Percentiles rank a stretch among this genome's conserved stretches.
These are phyloP conservation scores for Fundulus diaphanus DNA, from an alignment of 2,797 vertebrate genomes.

Conservation along the genomic window DNA sequence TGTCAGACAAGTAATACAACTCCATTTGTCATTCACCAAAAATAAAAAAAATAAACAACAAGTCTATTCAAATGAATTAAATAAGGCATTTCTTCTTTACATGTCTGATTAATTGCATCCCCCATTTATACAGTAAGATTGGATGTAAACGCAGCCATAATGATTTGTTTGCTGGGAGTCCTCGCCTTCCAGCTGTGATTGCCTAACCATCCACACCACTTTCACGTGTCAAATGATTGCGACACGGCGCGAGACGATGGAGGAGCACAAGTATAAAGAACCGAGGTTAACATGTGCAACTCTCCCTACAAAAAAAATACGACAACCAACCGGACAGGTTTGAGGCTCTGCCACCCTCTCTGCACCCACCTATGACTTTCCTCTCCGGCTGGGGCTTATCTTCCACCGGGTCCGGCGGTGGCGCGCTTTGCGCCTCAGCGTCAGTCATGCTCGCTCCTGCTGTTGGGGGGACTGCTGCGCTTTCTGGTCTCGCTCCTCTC, in stretches of 20 bases:
- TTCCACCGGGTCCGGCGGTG: constrained; percentile 66
- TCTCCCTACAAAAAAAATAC: too few species aligned
- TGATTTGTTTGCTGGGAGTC: neutral
- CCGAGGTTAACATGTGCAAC: neutral
- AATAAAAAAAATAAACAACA: too few species aligned
- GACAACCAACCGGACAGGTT: neutral
- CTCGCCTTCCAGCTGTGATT: neutral
- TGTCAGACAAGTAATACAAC: neutral
- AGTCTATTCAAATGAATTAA: neutral
- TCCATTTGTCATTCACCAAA: too few species aligned
- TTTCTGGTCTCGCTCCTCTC: constrained; percentile 27
- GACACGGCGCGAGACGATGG: neutral
- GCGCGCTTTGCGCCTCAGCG: constrained; percentile 77
- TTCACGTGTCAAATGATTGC: neutral
- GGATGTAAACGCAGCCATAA: neutral
- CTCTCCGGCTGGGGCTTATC: constrained; percentile 78
- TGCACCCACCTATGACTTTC: constrained; percentile 82
- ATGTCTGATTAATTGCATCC: neutral
- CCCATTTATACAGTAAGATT: neutral
- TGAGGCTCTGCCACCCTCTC: neutral
- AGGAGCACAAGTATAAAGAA: neutral
- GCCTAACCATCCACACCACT: neutral
- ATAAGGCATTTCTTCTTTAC: neutral
- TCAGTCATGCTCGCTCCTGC: constrained; percentile 79
- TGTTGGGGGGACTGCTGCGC: constrained; percentile 19